Percentiles rank a stretch among this genome's conserved stretches.
Evolutionary conservation across 1,140 invertebrate species (phyloP).

Genomic region (Tetragnatha versicolor): DNA sequence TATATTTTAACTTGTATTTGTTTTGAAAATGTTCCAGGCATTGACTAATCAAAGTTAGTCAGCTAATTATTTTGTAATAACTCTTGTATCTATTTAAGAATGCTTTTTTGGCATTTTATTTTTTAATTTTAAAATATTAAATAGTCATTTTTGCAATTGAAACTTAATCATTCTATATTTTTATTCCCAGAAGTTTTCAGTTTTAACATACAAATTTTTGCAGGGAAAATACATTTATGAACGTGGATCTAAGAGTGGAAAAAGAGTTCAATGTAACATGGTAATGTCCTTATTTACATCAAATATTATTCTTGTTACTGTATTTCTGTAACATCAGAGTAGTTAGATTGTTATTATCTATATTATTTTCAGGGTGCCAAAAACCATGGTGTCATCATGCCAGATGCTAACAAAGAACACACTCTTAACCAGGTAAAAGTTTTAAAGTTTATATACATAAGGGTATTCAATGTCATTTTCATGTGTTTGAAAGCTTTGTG

Average conservation of each 20-base stretch:
- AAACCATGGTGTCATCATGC: conserved; percentile 96
- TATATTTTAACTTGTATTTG: too few species aligned
- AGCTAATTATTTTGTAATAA: too few species aligned
- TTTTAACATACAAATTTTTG: conserved; percentile 5
- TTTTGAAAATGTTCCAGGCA: not conserved
- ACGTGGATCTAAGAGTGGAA: conserved; percentile 85
- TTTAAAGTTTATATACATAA: too few species aligned
- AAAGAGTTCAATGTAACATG: conserved; percentile 98
- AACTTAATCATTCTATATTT: conserved; percentile 10
- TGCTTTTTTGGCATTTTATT: not conserved
- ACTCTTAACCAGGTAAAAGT: conserved; percentile 79
- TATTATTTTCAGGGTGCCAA: conserved; percentile 79
- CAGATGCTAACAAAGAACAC: conserved; percentile 97
- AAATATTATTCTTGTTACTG: not conserved
- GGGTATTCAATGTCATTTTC: too few species aligned
- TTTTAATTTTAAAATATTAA: not conserved
- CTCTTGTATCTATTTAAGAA: too few species aligned
- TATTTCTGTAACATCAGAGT: not conserved
- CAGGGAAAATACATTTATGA: conserved; percentile 96
- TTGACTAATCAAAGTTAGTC: too few species aligned
- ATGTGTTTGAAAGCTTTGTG: too few species aligned
- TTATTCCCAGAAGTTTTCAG: too few species aligned
- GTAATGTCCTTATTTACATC: conserved; percentile 39
- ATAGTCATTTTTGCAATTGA: not conserved
- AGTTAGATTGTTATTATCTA: not conserved